Conservation (phyloP, 2,888 invertebrate species). For the Morpho deidamia region DNA sequence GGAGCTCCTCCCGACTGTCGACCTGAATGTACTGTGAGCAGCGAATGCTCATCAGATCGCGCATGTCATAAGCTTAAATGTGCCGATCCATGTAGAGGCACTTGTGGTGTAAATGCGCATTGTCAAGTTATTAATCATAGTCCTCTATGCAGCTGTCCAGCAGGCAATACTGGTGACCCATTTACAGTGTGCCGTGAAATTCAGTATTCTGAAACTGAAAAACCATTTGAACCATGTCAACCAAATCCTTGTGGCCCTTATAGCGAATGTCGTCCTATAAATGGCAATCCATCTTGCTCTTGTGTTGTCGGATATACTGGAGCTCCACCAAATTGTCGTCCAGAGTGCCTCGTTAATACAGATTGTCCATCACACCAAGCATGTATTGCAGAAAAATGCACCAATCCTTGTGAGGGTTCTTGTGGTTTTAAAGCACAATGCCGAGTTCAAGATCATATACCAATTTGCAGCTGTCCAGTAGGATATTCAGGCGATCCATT, state of each 20-base stretch:
- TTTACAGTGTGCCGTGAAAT: slow-evolving; percentile 76
- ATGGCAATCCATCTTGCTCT: slow-evolving; percentile 86
- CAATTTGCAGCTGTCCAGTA: slow-evolving; percentile 86
- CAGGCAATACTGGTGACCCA: slow-evolving; percentile 82
- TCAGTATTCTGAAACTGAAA: slow-evolving; percentile 38
- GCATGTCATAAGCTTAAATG: slow-evolving; percentile 90
- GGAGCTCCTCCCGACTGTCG: slow-evolving; percentile 86
- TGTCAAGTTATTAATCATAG: slow-evolving; percentile 89
- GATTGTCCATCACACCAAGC: slow-evolving; percentile 89
- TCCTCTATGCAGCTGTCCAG: slow-evolving; percentile 86
- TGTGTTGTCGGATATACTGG: slow-evolving; percentile 85
- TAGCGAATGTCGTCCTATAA: slow-evolving; percentile 85
- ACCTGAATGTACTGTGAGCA: slow-evolving; percentile 87
- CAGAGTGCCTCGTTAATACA: slow-evolving; percentile 89
- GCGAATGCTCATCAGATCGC: slow-evolving; percentile 85
- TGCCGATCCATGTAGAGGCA: slow-evolving; percentile 86
- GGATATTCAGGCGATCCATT: slow-evolving; percentile 90
- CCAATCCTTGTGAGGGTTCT: slow-evolving; percentile 89
- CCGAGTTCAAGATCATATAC: slow-evolving; percentile 88
- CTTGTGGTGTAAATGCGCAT: slow-evolving; percentile 83
- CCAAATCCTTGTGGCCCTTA: slow-evolving; percentile 90
- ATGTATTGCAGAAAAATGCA: slow-evolving; percentile 89
- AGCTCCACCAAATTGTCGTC: slow-evolving; percentile 88
- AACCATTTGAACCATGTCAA: slow-evolving; percentile 80
- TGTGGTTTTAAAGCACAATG: slow-evolving; percentile 89